phyloP scores from a whole-genome alignment of 2,113 vertebrate genomes.

The Acrocephalus arundinaceus region DNA sequence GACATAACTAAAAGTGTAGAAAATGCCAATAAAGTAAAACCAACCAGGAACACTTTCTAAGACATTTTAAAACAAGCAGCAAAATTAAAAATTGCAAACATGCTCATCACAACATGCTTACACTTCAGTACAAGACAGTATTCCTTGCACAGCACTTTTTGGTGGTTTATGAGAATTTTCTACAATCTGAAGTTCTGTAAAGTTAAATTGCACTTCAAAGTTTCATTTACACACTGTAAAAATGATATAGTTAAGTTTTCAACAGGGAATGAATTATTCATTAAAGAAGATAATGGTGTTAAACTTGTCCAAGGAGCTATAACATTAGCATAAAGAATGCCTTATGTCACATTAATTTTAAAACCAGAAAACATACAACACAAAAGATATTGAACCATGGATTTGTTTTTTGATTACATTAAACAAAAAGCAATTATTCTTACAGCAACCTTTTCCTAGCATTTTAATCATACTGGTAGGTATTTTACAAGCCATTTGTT shows the following conservation, averaged over 20 bases:
- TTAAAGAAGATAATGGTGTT: conserved; percentile 77
- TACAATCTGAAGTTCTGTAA: conserved; percentile 73
- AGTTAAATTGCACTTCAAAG: conserved; percentile 79
- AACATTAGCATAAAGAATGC: conserved; percentile 80
- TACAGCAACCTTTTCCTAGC: conserved; percentile 56
- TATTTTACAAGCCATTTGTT: conserved; percentile 57
- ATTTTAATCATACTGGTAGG: conserved; percentile 46
- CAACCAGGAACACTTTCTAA: neutral
- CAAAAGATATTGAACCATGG: conserved; percentile 44
- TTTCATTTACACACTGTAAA: conserved; percentile 79
- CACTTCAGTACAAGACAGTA: conserved; percentile 34
- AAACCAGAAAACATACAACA: conserved; percentile 74
- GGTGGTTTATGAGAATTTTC: conserved; percentile 67
- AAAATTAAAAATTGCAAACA: conserved; percentile 41
- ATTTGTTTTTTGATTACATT: conserved; percentile 61
- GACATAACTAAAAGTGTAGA: neutral
- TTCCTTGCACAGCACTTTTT: conserved; percentile 63
- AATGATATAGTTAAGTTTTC: conserved; percentile 80
- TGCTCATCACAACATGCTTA: conserved; percentile 22
- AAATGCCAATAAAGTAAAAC: neutral
- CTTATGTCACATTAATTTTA: conserved; percentile 77
- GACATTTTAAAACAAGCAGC: conserved; percentile 13
- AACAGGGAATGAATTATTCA: conserved; percentile 81
- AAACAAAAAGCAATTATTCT: conserved; percentile 72
- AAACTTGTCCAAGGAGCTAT: conserved; percentile 73